These are phyloP conservation scores for Sparidentex hasta DNA, from an alignment of 2,797 vertebrate species.

Conservation along the genomic window DNA sequence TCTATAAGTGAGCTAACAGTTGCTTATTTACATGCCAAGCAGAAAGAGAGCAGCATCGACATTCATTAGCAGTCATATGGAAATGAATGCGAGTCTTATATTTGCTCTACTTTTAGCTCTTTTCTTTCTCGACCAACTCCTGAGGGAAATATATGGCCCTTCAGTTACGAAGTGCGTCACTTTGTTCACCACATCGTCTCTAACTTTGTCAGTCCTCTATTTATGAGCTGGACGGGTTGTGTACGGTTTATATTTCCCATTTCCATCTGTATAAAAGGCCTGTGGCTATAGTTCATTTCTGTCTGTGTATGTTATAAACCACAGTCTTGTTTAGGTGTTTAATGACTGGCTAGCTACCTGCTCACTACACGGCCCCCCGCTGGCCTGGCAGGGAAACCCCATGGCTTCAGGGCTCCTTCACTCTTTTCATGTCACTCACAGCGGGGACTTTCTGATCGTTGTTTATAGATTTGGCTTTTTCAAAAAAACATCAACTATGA, in stretches of 20 bases:
- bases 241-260: background rate
- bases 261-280: background rate
- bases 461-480: conserved; percentile 15
- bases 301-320: background rate
- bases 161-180: background rate
- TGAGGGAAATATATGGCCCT: background rate
- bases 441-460: conserved; percentile 28
- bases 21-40: background rate
- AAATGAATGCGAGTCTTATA: background rate
- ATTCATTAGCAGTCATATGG: background rate
- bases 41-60: background rate
- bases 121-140: background rate
- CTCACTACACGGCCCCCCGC: conserved; percentile 36
- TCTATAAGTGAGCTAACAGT: background rate
- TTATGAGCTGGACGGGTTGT: background rate
- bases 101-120: background rate
- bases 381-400: conserved; percentile 30
- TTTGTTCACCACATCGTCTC: background rate
- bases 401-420: conserved; percentile 1
- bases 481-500: background rate
- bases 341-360: conserved; percentile 38
- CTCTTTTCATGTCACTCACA: conserved; percentile 30
- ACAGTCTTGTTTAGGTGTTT: conserved; percentile 22
- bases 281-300: background rate
- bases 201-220: background rate